Conservation (phyloP, 2,113 vertebrate genomes). For the Chaenogobius annularis region DNA sequence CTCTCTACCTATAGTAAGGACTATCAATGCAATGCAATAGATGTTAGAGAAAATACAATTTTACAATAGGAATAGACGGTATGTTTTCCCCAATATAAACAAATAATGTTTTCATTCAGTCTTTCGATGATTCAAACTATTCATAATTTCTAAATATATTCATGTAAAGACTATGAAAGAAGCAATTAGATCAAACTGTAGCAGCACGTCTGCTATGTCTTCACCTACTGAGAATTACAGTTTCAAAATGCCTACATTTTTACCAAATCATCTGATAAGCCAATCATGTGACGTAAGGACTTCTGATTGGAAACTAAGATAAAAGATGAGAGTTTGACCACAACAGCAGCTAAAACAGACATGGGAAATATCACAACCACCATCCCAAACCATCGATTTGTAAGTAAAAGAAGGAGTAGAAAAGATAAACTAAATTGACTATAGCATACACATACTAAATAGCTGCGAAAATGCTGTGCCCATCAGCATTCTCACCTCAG, state of each 20-base stretch:
- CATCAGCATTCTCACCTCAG: conserved; percentile 8
- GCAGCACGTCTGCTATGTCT: neutral
- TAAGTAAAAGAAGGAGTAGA: neutral
- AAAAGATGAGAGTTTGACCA: no score
- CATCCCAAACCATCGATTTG: neutral
- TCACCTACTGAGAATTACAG: neutral
- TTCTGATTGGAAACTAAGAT: no score
- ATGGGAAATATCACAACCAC: neutral
- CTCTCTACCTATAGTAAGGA: no score
- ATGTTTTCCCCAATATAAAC: neutral
- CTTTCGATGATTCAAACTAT: neutral
- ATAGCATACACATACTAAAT: no score
- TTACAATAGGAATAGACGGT: no score
- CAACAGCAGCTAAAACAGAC: neutral
- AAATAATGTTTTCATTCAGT: neutral
- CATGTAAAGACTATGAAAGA: neutral
- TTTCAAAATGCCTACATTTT: neutral
- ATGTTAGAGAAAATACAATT: neutral
- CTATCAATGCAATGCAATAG: neutral
- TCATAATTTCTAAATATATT: neutral
- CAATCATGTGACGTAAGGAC: no score
- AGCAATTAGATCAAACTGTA: neutral
- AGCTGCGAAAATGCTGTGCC: no score
- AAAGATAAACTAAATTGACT: neutral
- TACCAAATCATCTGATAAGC: neutral